Conservation (phyloP, 2,888 invertebrate genomes). For the Thyatira batis region DNA sequence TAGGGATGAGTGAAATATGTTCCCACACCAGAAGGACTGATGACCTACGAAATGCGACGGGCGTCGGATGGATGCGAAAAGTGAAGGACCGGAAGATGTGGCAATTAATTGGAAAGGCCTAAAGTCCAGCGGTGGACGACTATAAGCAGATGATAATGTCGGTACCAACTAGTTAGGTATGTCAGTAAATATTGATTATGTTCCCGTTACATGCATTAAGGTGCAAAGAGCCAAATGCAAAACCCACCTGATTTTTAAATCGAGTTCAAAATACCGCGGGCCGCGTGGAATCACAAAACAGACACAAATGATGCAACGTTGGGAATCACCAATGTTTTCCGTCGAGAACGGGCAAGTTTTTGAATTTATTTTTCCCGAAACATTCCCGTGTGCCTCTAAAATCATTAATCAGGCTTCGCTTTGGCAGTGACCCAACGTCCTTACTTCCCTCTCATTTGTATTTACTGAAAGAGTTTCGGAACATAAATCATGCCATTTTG, state of each 20-base stretch:
- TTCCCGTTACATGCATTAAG: not conserved
- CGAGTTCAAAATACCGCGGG: not conserved
- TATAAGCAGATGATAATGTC: too few species aligned
- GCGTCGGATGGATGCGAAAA: too few species aligned
- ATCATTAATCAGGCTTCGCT: slow-evolving; percentile 78
- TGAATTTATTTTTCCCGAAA: slow-evolving; percentile 66
- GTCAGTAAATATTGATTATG: not conserved
- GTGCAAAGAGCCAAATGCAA: not conserved
- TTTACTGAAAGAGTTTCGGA: slow-evolving; percentile 76
- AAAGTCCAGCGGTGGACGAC: too few species aligned
- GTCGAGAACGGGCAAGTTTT: slow-evolving; percentile 44
- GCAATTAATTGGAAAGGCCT: too few species aligned
- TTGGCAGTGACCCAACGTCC: slow-evolving; percentile 79
- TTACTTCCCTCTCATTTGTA: slow-evolving; percentile 77
- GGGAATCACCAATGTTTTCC: slow-evolving; percentile 20
- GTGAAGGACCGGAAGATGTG: too few species aligned
- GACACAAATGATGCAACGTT: slow-evolving; percentile 5
- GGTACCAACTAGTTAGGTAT: too few species aligned
- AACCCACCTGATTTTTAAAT: not conserved
- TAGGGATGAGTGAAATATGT: too few species aligned
- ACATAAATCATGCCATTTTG: slow-evolving; percentile 76
- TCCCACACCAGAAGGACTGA: too few species aligned
- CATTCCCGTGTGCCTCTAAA: slow-evolving; percentile 67
- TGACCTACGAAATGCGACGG: too few species aligned
- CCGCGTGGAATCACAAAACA: not conserved